Base-by-base conservation (phyloP, 2,797 vertebrate genomes). In the Pempheris klunzingeri region DNA sequence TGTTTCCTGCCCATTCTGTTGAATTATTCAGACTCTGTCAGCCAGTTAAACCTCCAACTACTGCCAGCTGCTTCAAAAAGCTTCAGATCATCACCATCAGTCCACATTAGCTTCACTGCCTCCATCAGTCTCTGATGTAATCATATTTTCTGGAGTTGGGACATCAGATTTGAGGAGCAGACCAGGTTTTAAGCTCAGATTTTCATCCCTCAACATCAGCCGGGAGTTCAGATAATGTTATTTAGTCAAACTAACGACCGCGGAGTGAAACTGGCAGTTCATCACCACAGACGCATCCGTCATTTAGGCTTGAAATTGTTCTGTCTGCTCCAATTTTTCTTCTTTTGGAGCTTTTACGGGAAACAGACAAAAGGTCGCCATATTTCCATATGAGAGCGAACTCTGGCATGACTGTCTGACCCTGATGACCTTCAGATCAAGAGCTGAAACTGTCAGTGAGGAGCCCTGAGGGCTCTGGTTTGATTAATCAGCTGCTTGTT, bases 71-170 rank as follows among this genome's bases (percentile, higher is more conserved):
- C 75, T 68, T 66, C 65, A 73, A 57, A 88, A 77, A 88, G 74
- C 86, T 85, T 86, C 64, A 36, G 53, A 30, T 80, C 79, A 78
- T 85, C 74, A 80, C 44, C 82, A 88, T 90, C 80, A 59, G 65
- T 85, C 74, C 67, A 30, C 13, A 32, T 87, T 86, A 84, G 78
- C 74, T 11, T 64, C 53, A 26, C 38, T 60, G 59, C 46, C 58
- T 54, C 78, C 67, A 74, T 85, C 78, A 20, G 55, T 79, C 85
- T 77, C 39, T 15, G 52, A 50, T 41, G 8, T 84, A 87, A 90
- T 86, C 52, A 59, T 32, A 83, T 91, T 87, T 88, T 49, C 55
- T 44, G 2, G 68, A 73, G 41, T 32, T 22, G 10, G 63, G 46
- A 74, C 78, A 24, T 68, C 30, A 34, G 69, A 74, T 82, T 66